Base-by-base conservation (phyloP, 2,797 vertebrate species). In the Neomorphus geoffroyi region DNA sequence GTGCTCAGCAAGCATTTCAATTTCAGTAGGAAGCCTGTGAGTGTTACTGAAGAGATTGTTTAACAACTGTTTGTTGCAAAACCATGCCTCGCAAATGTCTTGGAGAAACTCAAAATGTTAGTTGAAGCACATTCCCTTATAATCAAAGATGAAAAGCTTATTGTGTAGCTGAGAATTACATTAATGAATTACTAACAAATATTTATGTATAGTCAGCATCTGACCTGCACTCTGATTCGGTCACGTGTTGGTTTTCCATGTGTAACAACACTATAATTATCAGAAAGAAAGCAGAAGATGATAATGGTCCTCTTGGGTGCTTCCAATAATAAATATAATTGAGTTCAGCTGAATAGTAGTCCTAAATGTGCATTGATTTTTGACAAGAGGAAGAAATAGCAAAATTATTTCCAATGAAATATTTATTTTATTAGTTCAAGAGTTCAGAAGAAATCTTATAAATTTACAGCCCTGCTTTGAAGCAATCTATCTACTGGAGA, bases 321-420 rank as follows among this genome's bases (percentile, higher is more conserved):
- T 90, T 88, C 65, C 77, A 94, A 15, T 91, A 77, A 84, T 83
- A 93, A 84, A 81, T 84, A 62, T 67, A 86, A 81, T 61, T 86
- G 51, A 86, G 32, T 81, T 93, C 48, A 77, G 46, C 15, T 46
- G 46, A 81, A 62, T 60, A 88, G 32, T 62, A 80, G 60, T 66
- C 41, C 50, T 88, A 58, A 88, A 70, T 57, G 41, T 35, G 39
- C 67, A 77, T 54, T 86, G 83, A 92, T 53, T 93, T 75, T 75
- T 88, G 66, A 74, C 81, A 91, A 70, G 18, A 81, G 19, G 48
- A 78, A 91, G 70, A 91, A 74, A 74, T 30, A 48, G 8, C 11
- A 64, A 70, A 86, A 94, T 71, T 6, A 73, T 94, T 93, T 94
- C 54, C 67, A 90, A 45, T 81, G 24, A 87, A 93, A 58, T 92